Evolutionary conservation across 1,140 invertebrate genomes (phyloP).

Genomic region (Bicyclus anynana): DNA sequence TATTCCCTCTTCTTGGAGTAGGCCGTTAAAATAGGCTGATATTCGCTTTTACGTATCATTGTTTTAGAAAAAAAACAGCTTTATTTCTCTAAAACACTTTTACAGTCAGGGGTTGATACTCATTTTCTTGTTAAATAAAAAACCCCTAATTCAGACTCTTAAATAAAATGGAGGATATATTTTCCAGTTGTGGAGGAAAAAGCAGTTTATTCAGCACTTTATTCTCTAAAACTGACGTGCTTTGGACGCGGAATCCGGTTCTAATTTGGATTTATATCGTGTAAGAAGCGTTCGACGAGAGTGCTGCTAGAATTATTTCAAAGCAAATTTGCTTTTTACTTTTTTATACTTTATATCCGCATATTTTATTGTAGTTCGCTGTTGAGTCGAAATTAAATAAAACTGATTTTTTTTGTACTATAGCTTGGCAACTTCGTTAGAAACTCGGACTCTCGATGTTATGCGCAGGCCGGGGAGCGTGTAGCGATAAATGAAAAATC

Average conservation of each 20-base stretch:
- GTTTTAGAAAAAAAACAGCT: not conserved
- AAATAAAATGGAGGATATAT: not conserved
- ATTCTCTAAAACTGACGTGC: not conserved
- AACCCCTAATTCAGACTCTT: not conserved
- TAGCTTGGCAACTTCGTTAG: no score
- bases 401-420: no score
- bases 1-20: no score
- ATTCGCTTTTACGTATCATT: no score
- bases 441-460: no score
- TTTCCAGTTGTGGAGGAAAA: not conserved
- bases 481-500: no score
- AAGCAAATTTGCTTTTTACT: not conserved
- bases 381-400: no score
- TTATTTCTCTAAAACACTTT: not conserved
- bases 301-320: not conserved
- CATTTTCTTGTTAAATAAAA: not conserved
- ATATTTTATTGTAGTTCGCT: no score
- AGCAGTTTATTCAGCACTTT: not conserved
- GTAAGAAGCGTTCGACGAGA: not conserved
- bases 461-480: no score
- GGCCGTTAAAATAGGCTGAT: no score
- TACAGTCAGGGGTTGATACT: not conserved
- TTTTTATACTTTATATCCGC: no score
- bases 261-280: not conserved
- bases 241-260: not conserved